phyloP scores from a whole-genome alignment of 1,140 invertebrate species.

The Cotesia typhae region DNA sequence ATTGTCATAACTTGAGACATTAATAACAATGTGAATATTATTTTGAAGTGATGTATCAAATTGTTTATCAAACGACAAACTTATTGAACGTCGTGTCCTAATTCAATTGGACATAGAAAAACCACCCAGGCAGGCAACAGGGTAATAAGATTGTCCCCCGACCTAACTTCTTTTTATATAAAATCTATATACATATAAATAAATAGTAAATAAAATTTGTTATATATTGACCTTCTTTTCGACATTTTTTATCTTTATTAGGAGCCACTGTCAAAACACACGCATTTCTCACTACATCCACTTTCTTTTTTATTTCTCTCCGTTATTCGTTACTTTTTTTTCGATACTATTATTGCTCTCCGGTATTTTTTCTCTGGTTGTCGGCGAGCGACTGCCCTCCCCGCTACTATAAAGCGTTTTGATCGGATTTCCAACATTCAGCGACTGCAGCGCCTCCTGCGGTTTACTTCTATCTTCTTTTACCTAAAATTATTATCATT shows the following conservation, averaged over 20 bases:
- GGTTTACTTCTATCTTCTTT: not conserved
- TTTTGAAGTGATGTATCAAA: not conserved
- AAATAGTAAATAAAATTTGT: not conserved
- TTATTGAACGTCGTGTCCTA: not conserved
- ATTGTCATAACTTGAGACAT: not conserved
- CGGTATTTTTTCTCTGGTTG: conserved; percentile 16
- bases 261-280: conserved; percentile 32
- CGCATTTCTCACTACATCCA: conserved; percentile 4
- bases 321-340: conserved; percentile 13
- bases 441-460: not conserved
- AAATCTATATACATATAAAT: conserved; percentile 3
- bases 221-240: not conserved
- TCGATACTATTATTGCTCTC: conserved; percentile 5
- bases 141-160: conserved; percentile 15
- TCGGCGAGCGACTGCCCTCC: conserved; percentile 37
- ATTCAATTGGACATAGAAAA: not conserved
- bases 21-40: not conserved
- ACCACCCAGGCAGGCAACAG: conserved; percentile 20
- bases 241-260: conserved; percentile 29
- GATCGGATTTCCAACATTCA: conserved; percentile 34
- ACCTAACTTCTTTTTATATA: not conserved
- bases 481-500: not conserved
- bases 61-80: not conserved
- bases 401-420: conserved; percentile 51
- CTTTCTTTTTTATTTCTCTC: conserved; percentile 12